A percentile compares a stretch with the other conserved stretches of the same genome.
Evolutionary conservation across 2,797 vertebrate genomes (phyloP).

Genomic region (Falco berigora): DNA sequence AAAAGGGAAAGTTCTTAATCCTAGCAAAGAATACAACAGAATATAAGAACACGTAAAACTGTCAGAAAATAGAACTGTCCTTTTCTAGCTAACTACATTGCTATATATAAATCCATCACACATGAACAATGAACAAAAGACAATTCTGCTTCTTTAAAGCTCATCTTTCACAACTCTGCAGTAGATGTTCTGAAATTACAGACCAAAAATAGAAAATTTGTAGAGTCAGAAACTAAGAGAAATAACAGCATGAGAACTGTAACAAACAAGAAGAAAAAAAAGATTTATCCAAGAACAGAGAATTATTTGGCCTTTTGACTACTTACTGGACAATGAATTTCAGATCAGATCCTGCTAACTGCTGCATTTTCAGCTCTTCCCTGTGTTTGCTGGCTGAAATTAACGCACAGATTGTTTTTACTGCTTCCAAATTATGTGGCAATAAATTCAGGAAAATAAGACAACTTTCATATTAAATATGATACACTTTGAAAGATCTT

Average conservation of each 20-base stretch:
- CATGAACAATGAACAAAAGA: not conserved
- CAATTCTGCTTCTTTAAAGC: not conserved
- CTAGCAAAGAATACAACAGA: not conserved
- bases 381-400: slow-evolving; percentile 6
- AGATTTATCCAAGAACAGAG: not conserved
- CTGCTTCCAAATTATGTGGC: not conserved
- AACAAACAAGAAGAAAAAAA: not conserved
- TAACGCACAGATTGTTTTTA: slow-evolving; percentile 21
- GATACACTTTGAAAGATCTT: not conserved
- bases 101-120: slow-evolving; percentile 31
- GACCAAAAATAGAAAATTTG: not conserved
- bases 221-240: not conserved
- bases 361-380: not conserved
- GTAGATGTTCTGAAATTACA: not conserved
- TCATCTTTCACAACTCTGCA: not conserved
- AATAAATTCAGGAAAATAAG: slow-evolving; percentile 14
- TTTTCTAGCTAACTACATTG: not conserved
- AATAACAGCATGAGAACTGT: not conserved
- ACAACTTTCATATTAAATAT: not conserved
- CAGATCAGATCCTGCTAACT: not conserved
- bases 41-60: not conserved
- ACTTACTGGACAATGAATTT: not conserved
- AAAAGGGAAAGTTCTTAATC: not conserved
- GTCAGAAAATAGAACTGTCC: not conserved
- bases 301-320: not conserved